These are phyloP conservation scores for Dendrolimus houi DNA, from an alignment of 2,888 invertebrate species.

Conservation along the genomic window DNA sequence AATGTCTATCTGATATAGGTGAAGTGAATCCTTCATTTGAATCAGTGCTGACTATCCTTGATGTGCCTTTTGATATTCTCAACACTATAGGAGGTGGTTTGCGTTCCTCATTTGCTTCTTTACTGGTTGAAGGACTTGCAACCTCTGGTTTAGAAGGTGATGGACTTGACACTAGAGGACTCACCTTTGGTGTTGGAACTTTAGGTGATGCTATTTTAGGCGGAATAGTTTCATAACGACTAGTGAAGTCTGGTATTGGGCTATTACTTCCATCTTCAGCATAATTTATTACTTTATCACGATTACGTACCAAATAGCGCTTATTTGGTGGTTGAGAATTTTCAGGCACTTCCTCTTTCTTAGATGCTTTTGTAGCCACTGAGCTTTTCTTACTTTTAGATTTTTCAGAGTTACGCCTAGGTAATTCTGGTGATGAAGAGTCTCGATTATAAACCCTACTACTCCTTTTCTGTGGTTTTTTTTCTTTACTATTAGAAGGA, in stretches of 20 bases:
- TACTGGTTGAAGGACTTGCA: slow-evolving; percentile 64
- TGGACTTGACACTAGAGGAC: slow-evolving; percentile 57
- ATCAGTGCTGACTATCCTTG: slow-evolving; percentile 80
- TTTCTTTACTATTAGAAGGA: slow-evolving; percentile 55
- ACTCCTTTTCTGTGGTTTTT: slow-evolving; percentile 50
- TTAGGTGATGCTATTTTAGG: slow-evolving; percentile 36
- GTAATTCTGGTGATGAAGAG: slow-evolving; percentile 67
- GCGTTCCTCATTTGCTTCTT: slow-evolving; percentile 61
- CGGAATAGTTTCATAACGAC: slow-evolving; percentile 43
- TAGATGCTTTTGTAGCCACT: slow-evolving; percentile 60
- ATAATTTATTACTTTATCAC: slow-evolving; percentile 79
- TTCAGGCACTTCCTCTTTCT: slow-evolving; percentile 56
- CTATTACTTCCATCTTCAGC: slow-evolving; percentile 78
- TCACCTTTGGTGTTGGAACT: slow-evolving; percentile 61
- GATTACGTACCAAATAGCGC: slow-evolving; percentile 70
- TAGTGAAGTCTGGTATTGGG: slow-evolving; percentile 61
- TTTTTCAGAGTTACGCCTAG: slow-evolving; percentile 61
- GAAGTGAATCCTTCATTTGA: slow-evolving; percentile 78
- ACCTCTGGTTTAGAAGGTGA: slow-evolving; percentile 51
- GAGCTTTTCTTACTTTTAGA: slow-evolving; percentile 53
- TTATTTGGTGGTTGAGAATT: slow-evolving; percentile 69
- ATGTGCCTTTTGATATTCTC: slow-evolving; percentile 88
- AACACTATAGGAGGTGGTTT: slow-evolving; percentile 90
- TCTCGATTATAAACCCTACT: slow-evolving; percentile 58
- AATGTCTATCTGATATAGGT: slow-evolving; percentile 69